phyloP scores from a whole-genome alignment of 2,797 vertebrate species.

The Strix occidentalis region DNA sequence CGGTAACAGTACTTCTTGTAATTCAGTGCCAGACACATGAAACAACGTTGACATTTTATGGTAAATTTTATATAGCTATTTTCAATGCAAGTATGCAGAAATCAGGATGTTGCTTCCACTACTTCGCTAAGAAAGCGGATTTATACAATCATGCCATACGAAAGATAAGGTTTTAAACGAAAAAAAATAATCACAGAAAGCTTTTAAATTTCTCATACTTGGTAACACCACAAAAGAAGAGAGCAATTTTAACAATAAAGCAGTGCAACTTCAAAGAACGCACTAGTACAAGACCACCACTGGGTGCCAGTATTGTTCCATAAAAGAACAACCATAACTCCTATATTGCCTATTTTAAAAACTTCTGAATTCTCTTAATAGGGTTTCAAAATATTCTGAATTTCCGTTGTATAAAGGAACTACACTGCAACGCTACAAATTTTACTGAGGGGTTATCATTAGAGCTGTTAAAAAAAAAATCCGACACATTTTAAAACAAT shows the following conservation, averaged over 20 bases:
- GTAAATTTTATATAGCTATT: background rate
- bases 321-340: background rate
- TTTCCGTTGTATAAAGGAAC: background rate
- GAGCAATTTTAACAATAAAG: background rate
- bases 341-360: background rate
- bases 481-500: background rate
- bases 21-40: background rate
- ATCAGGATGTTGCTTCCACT: background rate
- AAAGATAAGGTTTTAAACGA: background rate
- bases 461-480: background rate
- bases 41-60: background rate
- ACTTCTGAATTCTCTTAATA: background rate
- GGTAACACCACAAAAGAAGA: background rate
- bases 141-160: background rate
- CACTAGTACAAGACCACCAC: conserved; percentile 37
- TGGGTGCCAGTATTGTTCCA: conserved; percentile 71
- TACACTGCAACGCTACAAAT: background rate
- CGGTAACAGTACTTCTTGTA: background rate
- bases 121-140: background rate
- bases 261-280: background rate
- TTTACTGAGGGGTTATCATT: background rate
- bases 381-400: conserved; percentile 19
- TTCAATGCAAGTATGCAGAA: background rate
- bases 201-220: background rate
- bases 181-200: background rate